A percentile compares a stretch with the other conserved stretches of the same genome.
Conservation (phyloP, 2,797 vertebrate species). For the Staurois parvus region DNA sequence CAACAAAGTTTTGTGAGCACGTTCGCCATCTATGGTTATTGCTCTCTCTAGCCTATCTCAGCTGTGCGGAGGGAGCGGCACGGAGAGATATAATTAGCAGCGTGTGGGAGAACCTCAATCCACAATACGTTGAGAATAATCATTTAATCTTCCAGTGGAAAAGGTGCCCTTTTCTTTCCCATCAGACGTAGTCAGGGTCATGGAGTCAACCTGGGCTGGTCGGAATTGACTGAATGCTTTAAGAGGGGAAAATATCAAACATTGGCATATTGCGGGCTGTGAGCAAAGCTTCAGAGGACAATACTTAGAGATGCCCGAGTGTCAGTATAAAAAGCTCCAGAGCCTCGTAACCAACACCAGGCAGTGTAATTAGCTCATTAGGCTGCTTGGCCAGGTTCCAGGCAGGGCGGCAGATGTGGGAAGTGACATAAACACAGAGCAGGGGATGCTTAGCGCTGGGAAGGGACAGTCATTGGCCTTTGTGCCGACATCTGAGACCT, state of each 20-base stretch:
- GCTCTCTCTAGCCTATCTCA: neutral
- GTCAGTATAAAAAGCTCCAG: slow-evolving; percentile 45
- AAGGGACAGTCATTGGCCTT: slow-evolving; percentile 17
- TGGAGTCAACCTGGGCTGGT: slow-evolving; percentile 9
- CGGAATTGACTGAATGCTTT: slow-evolving; percentile 25
- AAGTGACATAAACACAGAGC: neutral
- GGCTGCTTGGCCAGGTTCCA: slow-evolving; percentile 40
- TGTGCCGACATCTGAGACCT: neutral
- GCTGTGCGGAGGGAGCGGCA: neutral
- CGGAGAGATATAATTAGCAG: slow-evolving; percentile 25
- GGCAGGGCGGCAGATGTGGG: slow-evolving; percentile 19
- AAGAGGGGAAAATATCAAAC: neutral
- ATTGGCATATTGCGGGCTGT: slow-evolving; percentile 17
- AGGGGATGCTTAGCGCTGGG: neutral
- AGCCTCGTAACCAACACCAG: slow-evolving; percentile 37
- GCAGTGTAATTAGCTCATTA: slow-evolving; percentile 61
- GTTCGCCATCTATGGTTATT: too few species aligned
- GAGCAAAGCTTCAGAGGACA: slow-evolving; percentile 34
- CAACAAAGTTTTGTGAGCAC: neutral
- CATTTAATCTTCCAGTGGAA: slow-evolving; percentile 10
- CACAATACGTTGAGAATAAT: slow-evolving; percentile 34
- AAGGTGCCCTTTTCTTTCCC: neutral
- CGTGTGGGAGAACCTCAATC: neutral
- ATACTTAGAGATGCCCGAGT: slow-evolving; percentile 18
- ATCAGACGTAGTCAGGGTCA: neutral